Evolutionary conservation across 1,140 invertebrate genomes (phyloP).

Genomic region (Leptinotarsa defecta): DNA sequence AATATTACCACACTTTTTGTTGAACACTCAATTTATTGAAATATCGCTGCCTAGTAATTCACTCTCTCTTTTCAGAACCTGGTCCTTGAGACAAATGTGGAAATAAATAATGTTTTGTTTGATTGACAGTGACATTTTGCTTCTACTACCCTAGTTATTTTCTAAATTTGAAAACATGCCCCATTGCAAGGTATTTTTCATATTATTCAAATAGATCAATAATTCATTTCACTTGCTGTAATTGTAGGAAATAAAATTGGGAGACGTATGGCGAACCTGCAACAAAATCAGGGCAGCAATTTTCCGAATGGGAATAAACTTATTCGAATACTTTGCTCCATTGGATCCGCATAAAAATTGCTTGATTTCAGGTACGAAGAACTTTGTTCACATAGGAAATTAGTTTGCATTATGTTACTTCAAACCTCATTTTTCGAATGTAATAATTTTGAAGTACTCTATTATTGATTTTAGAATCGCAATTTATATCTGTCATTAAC

Average conservation of each 20-base stretch:
- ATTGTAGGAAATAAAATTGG: slow-evolving; percentile 54
- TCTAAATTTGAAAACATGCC: slow-evolving; percentile 25
- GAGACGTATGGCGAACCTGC: slow-evolving; percentile 71
- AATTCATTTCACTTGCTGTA: neutral
- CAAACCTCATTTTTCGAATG: too few relatives aligned
- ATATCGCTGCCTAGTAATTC: too few relatives aligned
- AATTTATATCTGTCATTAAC: slow-evolving; percentile 69
- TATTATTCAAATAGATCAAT: neutral
- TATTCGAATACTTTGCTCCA: slow-evolving; percentile 69
- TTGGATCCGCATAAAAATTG: slow-evolving; percentile 68
- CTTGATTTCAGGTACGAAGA: slow-evolving; percentile 66
- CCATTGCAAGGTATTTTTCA: slow-evolving; percentile 35
- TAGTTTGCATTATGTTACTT: too few relatives aligned
- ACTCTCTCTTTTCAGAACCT: too few relatives aligned
- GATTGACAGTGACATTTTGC: too few relatives aligned
- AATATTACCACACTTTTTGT: too few relatives aligned
- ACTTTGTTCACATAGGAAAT: too few relatives aligned
- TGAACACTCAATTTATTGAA: too few relatives aligned
- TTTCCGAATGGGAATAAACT: slow-evolving; percentile 69
- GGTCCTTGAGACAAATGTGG: too few relatives aligned
- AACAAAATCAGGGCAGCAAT: slow-evolving; percentile 74
- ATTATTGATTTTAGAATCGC: slow-evolving; percentile 61
- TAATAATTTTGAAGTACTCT: slow-evolving; percentile 4
- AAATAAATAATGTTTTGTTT: too few relatives aligned
- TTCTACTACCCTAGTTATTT: neutral